These are phyloP conservation scores for Tyto alba DNA, from an alignment of 2,113 vertebrate genomes.

Conservation along the genomic window DNA sequence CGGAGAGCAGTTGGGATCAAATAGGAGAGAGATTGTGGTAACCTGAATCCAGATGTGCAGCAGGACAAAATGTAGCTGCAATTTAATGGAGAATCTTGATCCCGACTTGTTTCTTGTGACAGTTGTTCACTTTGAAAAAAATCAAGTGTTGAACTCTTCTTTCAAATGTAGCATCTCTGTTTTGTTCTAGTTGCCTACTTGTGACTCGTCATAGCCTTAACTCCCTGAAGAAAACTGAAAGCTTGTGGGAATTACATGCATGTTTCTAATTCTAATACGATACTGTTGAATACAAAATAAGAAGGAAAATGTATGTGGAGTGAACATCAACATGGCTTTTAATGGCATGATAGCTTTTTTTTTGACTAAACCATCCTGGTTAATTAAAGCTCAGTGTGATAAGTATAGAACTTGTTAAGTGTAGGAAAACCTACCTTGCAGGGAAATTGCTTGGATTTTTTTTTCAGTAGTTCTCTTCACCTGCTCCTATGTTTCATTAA, in stretches of 20 bases:
- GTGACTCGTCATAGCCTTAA: not conserved
- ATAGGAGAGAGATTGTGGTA: fast-evolving
- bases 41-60: not conserved
- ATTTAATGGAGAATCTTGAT: not conserved
- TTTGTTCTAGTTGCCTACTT: not conserved
- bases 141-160: not conserved
- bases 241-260: not conserved
- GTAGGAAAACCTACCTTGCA: not conserved
- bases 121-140: not conserved
- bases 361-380: not conserved
- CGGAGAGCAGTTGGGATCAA: not conserved
- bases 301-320: not conserved
- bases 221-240: not conserved
- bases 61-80: not conserved
- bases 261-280: not conserved
- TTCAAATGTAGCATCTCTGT: not conserved
- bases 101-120: not conserved
- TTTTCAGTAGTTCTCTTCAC: not conserved
- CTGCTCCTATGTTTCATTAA: not conserved
- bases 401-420: not conserved
- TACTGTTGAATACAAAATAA: not conserved
- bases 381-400: not conserved
- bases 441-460: not conserved
- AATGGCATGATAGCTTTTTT: not conserved
- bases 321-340: not conserved